These are phyloP conservation scores for Ecdyonurus torrentis DNA, from an alignment of 2,888 invertebrate species.

Conservation along the genomic window DNA sequence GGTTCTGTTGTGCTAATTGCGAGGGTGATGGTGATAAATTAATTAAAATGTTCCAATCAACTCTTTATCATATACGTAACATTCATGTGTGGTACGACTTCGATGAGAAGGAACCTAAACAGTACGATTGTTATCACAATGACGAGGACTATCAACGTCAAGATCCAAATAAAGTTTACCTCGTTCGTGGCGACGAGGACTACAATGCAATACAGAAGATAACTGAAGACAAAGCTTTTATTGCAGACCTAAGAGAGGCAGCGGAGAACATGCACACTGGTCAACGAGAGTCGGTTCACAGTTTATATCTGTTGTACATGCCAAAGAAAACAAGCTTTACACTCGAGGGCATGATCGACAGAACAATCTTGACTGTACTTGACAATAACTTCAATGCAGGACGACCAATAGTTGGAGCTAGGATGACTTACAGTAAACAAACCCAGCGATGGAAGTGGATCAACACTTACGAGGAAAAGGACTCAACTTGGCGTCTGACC, in stretches of 20 bases:
- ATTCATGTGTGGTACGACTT: neutral
- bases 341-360: neutral
- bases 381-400: neutral
- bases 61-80: neutral
- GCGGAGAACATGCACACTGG: neutral
- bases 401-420: neutral
- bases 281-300: neutral
- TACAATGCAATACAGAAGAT: neutral
- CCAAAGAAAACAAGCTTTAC: neutral
- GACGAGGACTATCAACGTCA: neutral
- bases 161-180: neutral
- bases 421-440: neutral
- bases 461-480: neutral
- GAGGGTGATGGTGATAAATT: neutral
- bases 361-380: neutral
- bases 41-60: neutral
- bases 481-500: neutral
- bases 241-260: neutral
- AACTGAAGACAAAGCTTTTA: neutral
- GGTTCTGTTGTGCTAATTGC: neutral
- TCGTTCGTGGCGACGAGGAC: neutral
- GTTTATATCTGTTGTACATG: neutral
- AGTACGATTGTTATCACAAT: neutral
- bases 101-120: too few relatives aligned
- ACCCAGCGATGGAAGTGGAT: neutral